A percentile compares a stretch with the other conserved stretches of the same genome.
Conservation (phyloP, 1,140 invertebrate species). For the Metopolophium dirhodum region DNA sequence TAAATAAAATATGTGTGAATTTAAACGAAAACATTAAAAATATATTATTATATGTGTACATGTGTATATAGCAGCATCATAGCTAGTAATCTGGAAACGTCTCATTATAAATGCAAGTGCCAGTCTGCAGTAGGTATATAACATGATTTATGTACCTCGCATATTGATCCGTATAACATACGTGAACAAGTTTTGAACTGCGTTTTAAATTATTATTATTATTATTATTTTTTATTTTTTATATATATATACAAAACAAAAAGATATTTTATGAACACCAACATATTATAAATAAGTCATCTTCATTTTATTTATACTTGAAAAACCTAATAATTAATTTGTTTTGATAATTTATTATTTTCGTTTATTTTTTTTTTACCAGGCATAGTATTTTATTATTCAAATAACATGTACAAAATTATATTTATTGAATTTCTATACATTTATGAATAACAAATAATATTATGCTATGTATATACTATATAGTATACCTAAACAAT, state of each 20-base stretch:
- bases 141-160: constrained; percentile 9
- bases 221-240: background rate
- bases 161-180: constrained; percentile 18
- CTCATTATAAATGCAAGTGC: background rate
- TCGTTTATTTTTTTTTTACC: background rate
- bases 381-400: background rate
- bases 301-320: background rate
- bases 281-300: background rate
- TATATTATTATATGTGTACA: background rate
- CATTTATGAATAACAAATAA: background rate
- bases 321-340: background rate
- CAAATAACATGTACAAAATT: background rate
- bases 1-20: background rate
- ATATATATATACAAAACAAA: background rate
- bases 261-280: background rate
- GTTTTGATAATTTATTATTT: constrained; percentile 17
- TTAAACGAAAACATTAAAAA: background rate
- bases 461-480: background rate
- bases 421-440: background rate
- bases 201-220: constrained; percentile 3
- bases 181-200: background rate
- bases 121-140: background rate
- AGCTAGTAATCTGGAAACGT: background rate
- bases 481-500: background rate
- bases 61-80: background rate